Conservation (phyloP, 2,888 invertebrate genomes). For the Nemotelus pantherinus region DNA sequence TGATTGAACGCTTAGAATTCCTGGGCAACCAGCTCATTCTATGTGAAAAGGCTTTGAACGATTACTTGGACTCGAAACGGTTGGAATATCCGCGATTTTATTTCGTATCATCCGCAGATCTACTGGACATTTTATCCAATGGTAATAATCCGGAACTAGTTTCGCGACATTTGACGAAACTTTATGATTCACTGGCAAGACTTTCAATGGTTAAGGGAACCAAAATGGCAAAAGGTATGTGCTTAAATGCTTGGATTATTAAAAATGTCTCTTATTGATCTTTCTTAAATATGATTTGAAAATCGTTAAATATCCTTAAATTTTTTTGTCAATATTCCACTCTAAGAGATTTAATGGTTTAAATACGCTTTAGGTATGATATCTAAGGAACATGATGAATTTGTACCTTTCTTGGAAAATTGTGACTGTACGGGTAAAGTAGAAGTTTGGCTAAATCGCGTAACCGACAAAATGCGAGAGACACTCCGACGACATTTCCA, state of each 20-base stretch:
- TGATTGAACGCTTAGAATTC: constrained; percentile 80
- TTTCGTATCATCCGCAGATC: constrained; percentile 93
- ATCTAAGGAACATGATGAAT: constrained; percentile 84
- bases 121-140: constrained; percentile 80
- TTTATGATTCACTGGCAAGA: constrained; percentile 90
- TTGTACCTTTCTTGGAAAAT: constrained; percentile 74
- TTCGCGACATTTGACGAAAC: constrained; percentile 84
- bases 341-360: too few species aligned
- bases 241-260: neutral
- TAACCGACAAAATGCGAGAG: constrained; percentile 84
- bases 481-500: constrained; percentile 83
- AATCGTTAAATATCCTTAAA: neutral
- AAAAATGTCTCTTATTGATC: neutral
- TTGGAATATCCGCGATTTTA: constrained; percentile 95
- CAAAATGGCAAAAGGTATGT: constrained; percentile 78
- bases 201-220: constrained; percentile 69
- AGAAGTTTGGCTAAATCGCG: constrained; percentile 88
- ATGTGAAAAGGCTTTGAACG: constrained; percentile 94
- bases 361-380: constrained; percentile 71
- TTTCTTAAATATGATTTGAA: neutral
- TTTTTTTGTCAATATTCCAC: too few species aligned
- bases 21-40: constrained; percentile 77
- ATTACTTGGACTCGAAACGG: constrained; percentile 94
- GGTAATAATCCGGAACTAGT: constrained; percentile 88
- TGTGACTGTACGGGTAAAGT: constrained; percentile 90